Percentiles rank a stretch among this genome's conserved stretches.
Conservation (phyloP, 2,113 vertebrate genomes). For the Microcebus griseorufus region DNA sequence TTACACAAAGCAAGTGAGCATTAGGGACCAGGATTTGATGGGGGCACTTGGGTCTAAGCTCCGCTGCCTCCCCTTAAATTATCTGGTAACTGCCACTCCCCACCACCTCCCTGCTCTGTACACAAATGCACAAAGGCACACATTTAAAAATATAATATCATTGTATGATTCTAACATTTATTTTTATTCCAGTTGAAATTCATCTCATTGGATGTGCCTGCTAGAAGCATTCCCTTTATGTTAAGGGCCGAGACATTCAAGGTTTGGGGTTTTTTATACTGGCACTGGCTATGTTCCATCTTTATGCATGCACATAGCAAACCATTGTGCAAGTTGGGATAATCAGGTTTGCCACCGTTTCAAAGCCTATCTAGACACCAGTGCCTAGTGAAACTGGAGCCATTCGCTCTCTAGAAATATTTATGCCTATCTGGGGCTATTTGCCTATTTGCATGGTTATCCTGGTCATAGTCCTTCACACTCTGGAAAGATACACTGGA, state of each 20-base stretch:
- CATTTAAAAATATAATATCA: neutral
- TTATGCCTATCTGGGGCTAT: neutral
- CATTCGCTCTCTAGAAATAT: neutral
- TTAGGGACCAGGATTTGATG: neutral
- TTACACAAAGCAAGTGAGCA: neutral
- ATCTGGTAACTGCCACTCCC: neutral
- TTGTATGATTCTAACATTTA: neutral
- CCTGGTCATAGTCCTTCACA: neutral
- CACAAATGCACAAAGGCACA: neutral
- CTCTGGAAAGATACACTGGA: neutral
- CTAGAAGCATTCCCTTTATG: neutral
- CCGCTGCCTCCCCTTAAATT: neutral
- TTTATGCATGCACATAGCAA: neutral
- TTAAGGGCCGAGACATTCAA: neutral
- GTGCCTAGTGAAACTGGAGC: neutral
- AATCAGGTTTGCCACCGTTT: neutral
- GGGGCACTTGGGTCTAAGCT: neutral
- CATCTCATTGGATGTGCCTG: neutral
- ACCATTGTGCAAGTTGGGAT: neutral
- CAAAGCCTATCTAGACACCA: neutral
- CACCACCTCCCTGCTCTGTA: neutral
- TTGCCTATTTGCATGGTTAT: neutral
- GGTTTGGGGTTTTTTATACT: neutral
- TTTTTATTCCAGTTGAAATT: slow-evolving; percentile 15
- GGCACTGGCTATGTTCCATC: neutral